A percentile compares a stretch with the other conserved stretches of the same genome.
Conservation (phyloP, 2,888 invertebrate genomes). For the Heliconius aoede region DNA sequence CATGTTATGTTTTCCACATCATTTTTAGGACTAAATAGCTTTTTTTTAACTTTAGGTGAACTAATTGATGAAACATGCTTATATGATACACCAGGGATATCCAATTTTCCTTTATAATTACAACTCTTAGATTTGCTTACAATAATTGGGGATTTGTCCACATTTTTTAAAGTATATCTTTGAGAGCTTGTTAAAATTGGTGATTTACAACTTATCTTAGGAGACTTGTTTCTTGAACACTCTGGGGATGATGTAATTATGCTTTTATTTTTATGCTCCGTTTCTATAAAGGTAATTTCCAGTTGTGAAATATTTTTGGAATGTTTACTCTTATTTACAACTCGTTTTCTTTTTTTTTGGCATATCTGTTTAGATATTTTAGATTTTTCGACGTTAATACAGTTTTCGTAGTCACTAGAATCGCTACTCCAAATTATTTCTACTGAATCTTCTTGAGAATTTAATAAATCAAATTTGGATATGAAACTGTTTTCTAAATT, state of each 20-base stretch:
- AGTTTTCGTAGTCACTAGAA: slow-evolving; percentile 69
- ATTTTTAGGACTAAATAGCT: slow-evolving; percentile 52
- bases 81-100: slow-evolving; percentile 63
- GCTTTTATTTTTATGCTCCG: not conserved
- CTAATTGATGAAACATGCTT: slow-evolving; percentile 56
- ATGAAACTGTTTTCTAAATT: slow-evolving; percentile 62
- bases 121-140: slow-evolving; percentile 39
- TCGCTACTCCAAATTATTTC: slow-evolving; percentile 74
- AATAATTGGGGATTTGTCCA: slow-evolving; percentile 58
- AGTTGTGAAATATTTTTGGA: slow-evolving; percentile 64
- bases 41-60: slow-evolving; percentile 59
- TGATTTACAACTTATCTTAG: slow-evolving; percentile 45
- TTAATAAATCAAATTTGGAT: slow-evolving; percentile 63
- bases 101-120: slow-evolving; percentile 40
- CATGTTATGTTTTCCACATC: slow-evolving; percentile 13
- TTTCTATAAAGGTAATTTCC: slow-evolving; percentile 60
- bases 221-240: slow-evolving; percentile 47
- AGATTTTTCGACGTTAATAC: slow-evolving; percentile 49
- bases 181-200: slow-evolving; percentile 53
- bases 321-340: slow-evolving; percentile 55
- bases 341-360: slow-evolving; percentile 64
- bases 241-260: not conserved
- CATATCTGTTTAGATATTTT: slow-evolving; percentile 47
- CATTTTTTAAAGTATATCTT: slow-evolving; percentile 28
- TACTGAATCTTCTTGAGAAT: slow-evolving; percentile 67